Percentiles rank a stretch among this genome's conserved stretches.
Conservation (phyloP, 2,888 invertebrate species). For the Anagyrus pseudococci region DNA sequence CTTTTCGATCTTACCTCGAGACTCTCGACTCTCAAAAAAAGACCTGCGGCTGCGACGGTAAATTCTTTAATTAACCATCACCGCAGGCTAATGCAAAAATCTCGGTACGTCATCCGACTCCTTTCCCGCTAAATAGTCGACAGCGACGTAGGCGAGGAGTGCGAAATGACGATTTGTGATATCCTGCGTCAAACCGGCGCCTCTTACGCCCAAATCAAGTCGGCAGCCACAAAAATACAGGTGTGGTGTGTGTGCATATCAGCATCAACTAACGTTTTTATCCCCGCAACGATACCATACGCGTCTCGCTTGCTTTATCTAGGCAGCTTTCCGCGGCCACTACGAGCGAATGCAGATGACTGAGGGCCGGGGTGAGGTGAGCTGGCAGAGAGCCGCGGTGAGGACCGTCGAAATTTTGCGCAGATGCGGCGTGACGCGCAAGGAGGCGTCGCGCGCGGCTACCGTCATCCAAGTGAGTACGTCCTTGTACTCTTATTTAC, state of each 20-base stretch:
- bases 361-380: slow-evolving; percentile 49
- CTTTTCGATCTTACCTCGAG: slow-evolving; percentile 51
- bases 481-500: not conserved
- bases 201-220: slow-evolving; percentile 43
- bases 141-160: slow-evolving; percentile 39
- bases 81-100: not conserved
- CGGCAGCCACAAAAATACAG: slow-evolving; percentile 53
- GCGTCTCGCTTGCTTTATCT: slow-evolving; percentile 1
- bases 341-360: slow-evolving; percentile 48
- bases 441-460: slow-evolving; percentile 47
- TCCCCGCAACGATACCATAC: not conserved
- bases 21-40: slow-evolving; percentile 42
- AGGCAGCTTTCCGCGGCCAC: slow-evolving; percentile 54
- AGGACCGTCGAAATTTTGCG: slow-evolving; percentile 51
- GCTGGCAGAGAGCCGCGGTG: slow-evolving; percentile 52
- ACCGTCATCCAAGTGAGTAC: slow-evolving; percentile 47
- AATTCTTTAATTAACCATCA: not conserved
- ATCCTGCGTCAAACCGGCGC: slow-evolving; percentile 49
- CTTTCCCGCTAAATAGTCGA: not conserved
- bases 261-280: not conserved
- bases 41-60: slow-evolving; percentile 26
- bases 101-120: not conserved
- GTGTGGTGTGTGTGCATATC: slow-evolving; percentile 34
- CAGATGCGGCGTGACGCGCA: slow-evolving; percentile 48
- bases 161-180: slow-evolving; percentile 44